Base-by-base conservation (phyloP, 2,113 vertebrate genomes). In the Sapayoa aenigma region DNA sequence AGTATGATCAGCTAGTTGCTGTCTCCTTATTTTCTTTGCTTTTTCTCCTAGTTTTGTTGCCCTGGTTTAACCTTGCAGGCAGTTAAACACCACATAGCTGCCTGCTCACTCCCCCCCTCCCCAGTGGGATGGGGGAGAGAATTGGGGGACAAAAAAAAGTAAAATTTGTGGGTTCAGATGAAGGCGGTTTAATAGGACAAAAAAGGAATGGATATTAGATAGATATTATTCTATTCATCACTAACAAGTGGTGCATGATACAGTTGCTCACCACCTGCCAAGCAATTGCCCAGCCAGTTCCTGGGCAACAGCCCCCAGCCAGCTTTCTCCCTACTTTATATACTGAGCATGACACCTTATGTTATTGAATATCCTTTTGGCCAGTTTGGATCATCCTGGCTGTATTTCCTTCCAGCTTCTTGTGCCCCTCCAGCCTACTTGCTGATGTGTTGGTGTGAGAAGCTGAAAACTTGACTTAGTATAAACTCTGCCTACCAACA, bases 91-190 rank as follows among this genome's bases (percentile, higher is more conserved):
- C 14, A 37, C 35, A 14, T 5, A 37, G 69, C 14, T 56, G 25
- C 12, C 63, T 0, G 1, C 41, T 55, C 69, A 23, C 12, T 47
- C 9, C 10, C 25, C 2, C 2, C 0, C 14, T 69, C 12, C n/a
- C 27, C 49, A 37, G 0, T 33, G 41, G 41, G 21, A 27, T 30
- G 7, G 8, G 33, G 27, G 33, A 89, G 27, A 44, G 44, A 74
- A 66, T 0, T 30, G 12, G 60, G 27, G 62, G 39, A 2, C 1
- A 0, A 2, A 5, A 8, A 33, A 25, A 7, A 3, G 13, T n/a
- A 49, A 55, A 63, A 69, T 41, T 31, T 55, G 9, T 42, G 41
- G 7, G 21, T 63, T 56, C 35, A 33, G 49, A 37, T 42, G 20
- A 77, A 56, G 49, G 28, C 12, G 16, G 44, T 69, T 42, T 56